These are phyloP conservation scores for Theocolax elegans DNA, from an alignment of 1,140 invertebrate species.

Conservation along the genomic window DNA sequence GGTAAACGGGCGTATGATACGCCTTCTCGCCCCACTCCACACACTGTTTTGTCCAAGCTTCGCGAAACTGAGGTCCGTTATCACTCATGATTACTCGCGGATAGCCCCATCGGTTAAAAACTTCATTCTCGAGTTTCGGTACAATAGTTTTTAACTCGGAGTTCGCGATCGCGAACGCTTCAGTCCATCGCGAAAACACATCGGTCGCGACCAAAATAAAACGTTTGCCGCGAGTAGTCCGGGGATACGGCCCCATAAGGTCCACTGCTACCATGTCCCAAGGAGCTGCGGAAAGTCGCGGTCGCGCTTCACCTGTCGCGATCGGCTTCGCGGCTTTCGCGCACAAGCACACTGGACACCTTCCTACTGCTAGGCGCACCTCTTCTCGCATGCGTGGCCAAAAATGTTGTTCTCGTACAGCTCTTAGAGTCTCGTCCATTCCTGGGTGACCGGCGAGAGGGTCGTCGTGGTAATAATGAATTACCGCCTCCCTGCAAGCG, in stretches of 20 bases:
- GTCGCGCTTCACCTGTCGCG: neutral
- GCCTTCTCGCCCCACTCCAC: neutral
- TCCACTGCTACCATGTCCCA: neutral
- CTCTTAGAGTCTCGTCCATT: conserved; percentile 37
- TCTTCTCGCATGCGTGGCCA: conserved; percentile 33
- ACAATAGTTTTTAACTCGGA: neutral
- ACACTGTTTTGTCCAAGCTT: neutral
- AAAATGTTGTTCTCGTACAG: conserved; percentile 30
- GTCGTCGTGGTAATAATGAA: conserved; percentile 45
- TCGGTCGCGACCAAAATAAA: conserved; percentile 34
- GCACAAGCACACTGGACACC: too few relatives aligned
- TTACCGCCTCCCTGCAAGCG: too few relatives aligned
- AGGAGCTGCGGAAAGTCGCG: neutral
- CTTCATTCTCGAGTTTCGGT: neutral
- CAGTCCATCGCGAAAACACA: conserved; percentile 37
- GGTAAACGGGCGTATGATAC: too few relatives aligned
- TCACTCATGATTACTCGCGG: too few relatives aligned
- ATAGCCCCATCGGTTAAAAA: too few relatives aligned
- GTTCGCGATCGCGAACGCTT: too few relatives aligned
- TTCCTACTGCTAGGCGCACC: neutral
- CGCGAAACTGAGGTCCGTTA: neutral
- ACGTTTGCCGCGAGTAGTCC: too few relatives aligned
- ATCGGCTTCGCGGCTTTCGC: neutral
- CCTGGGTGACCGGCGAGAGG: conserved; percentile 45
- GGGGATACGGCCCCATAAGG: conserved; percentile 38